These are phyloP conservation scores for Limenitis camilla DNA, from an alignment of 2,888 invertebrate species.

Conservation along the genomic window DNA sequence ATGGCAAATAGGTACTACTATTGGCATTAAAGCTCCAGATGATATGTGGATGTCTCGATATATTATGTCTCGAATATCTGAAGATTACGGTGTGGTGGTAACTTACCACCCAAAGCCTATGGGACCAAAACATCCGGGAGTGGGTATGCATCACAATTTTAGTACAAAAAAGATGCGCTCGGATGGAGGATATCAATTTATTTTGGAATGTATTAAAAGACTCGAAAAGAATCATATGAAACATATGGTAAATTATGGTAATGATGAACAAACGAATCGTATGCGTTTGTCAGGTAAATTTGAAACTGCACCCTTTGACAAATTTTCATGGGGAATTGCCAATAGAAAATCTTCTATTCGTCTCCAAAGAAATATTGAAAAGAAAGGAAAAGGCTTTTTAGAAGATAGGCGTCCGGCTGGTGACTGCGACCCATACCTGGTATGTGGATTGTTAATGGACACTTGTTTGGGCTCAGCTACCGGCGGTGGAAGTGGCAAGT, in stretches of 20 bases:
- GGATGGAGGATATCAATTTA: conserved; percentile 81
- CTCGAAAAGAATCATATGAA: conserved; percentile 90
- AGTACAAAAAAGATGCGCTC: conserved; percentile 89
- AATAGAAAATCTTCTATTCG: conserved; percentile 94
- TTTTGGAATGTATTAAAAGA: conserved; percentile 93
- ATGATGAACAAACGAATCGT: conserved; percentile 93
- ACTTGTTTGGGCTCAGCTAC: conserved; percentile 43
- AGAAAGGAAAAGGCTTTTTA: conserved; percentile 92
- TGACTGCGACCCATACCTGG: conserved; percentile 89
- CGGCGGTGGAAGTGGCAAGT: conserved; percentile 21
- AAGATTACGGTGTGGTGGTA: conserved; percentile 86
- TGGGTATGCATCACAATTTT: conserved; percentile 93
- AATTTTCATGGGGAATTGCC: conserved; percentile 92
- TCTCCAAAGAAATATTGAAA: no score
- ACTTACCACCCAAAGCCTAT: conserved; percentile 83
- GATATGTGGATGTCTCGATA: conserved; percentile 91
- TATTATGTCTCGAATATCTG: conserved; percentile 86
- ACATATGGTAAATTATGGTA: conserved; percentile 94
- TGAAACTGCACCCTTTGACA: conserved; percentile 95
- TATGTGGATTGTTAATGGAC: conserved; percentile 69
- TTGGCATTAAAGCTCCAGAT: conserved; percentile 87
- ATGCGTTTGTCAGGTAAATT: conserved; percentile 93
- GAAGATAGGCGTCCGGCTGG: conserved; percentile 95
- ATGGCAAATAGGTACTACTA: conserved; percentile 91
- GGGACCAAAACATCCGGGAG: conserved; percentile 89